Base-by-base conservation (phyloP, 2,888 invertebrate species). In the Meiosimyza platycephala region DNA sequence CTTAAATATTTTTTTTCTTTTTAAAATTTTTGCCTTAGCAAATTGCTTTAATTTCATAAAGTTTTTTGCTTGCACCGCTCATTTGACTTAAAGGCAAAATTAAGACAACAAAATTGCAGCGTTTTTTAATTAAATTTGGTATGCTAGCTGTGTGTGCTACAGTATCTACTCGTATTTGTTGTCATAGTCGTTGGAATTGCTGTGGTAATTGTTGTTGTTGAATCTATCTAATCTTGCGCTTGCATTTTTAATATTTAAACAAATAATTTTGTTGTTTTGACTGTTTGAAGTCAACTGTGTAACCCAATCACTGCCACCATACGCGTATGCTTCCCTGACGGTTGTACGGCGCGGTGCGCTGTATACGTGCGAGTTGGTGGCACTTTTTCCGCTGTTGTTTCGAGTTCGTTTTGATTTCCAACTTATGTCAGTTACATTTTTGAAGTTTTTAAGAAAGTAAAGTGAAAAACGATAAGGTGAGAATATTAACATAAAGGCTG, bases 401-500 rank as follows among this genome's bases (percentile, higher is more conserved):
- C 22, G 22, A 28, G 28, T 28, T 51, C 54, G 51, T 63, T 52
- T n/a, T 55, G 22, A 9, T 7, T 22, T 18, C 47, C 11, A 12
- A 47, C 16, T 15, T 57, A 52, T 28, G 52, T 65, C n/a, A n/a
- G 9, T 64, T 50, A 18, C 48, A 50, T 50, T n/a, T 16, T 16
- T 50, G 64, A 40, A 7, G 9, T 9, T 47, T 47, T 40, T 15
- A 28, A 18, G 51, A 40, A 40, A 40, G 1, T 40, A 40, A 40
- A 40, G 13, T 16, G 6, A 2, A 55, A 28, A 15, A 18, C 52
- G 28, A 16, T 18, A n/a, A 40, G 54, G 16, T 60, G n/a, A 59
- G 22, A 48, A 55, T 75, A 73, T 75, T 73, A 71, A 75, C 75
- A 57, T 72, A 73, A 73, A 71, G 69, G 73, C 70, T 70, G 60